Conservation (phyloP, 2,888 invertebrate species). For the Dinocampus coccinellae region DNA sequence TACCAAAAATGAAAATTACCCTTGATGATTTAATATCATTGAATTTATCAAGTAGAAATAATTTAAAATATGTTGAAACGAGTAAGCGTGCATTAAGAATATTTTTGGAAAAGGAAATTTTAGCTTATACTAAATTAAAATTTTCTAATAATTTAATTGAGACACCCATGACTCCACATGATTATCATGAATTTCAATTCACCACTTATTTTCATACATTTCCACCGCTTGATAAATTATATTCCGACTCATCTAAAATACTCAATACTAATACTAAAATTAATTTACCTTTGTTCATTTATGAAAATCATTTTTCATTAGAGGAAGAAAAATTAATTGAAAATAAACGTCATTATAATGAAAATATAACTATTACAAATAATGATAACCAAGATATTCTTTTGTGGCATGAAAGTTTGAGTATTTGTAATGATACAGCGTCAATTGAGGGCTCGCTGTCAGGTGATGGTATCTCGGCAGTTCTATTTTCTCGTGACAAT, state of each 20-base stretch:
- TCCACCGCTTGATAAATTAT: conserved; percentile 41
- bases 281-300: background rate
- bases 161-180: conserved; percentile 45
- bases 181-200: conserved; percentile 45
- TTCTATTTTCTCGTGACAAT: conserved; percentile 33
- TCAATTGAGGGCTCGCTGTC: conserved; percentile 43
- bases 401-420: conserved; percentile 44
- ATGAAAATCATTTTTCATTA: conserved; percentile 30
- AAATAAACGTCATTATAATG: background rate
- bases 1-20: conserved; percentile 37
- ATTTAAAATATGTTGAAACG: conserved; percentile 49
- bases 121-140: conserved; percentile 43
- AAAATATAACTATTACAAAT: background rate
- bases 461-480: conserved; percentile 40
- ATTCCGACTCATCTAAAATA: background rate
- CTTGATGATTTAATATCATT: conserved; percentile 33
- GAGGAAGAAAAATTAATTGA: background rate
- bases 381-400: conserved; percentile 29
- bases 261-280: background rate
- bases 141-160: conserved; percentile 38
- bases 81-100: conserved; percentile 48
- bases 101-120: conserved; percentile 53
- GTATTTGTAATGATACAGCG: conserved; percentile 31
- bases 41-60: conserved; percentile 39
- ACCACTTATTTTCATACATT: conserved; percentile 41